These are phyloP conservation scores for Tetranychus piercei DNA, from an alignment of 2,888 invertebrate genomes.

Conservation along the genomic window DNA sequence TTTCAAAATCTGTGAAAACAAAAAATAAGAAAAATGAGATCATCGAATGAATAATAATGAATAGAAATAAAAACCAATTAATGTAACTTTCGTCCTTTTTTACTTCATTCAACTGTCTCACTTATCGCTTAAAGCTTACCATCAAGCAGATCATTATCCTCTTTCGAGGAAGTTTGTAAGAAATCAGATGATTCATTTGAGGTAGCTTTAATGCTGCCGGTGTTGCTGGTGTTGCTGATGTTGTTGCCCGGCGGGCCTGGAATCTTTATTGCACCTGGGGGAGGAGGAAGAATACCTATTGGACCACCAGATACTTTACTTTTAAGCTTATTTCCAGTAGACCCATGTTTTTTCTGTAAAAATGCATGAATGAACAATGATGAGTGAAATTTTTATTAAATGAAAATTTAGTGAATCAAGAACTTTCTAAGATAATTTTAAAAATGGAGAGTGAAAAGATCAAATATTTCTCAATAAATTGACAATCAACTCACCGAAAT, in stretches of 20 bases:
- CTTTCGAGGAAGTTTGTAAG: background rate
- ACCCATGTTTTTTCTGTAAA: conserved; percentile 31
- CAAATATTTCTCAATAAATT: background rate
- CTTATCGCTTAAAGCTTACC: background rate
- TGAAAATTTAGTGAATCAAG: background rate
- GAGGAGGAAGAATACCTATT: conserved; percentile 46
- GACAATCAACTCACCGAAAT: conserved; percentile 49
- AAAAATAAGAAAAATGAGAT: background rate
- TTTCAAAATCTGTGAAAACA: conserved; percentile 5
- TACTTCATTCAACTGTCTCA: background rate
- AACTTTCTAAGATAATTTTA: background rate
- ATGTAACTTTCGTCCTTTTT: background rate
- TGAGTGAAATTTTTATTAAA: background rate
- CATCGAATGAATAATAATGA: background rate
- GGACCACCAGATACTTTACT: conserved; percentile 40
- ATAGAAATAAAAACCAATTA: background rate
- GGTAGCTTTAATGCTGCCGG: background rate
- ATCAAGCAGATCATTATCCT: background rate
- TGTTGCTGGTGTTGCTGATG: background rate
- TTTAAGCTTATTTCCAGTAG: conserved; percentile 41
- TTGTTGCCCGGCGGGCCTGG: conserved; percentile 5
- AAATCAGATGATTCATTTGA: background rate
- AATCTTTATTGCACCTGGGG: conserved; percentile 58
- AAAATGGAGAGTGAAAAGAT: conserved; percentile 7
- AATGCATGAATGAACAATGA: conserved; percentile 8